These are phyloP conservation scores for Caenorhabditis drosophilae DNA, from an alignment of 2,888 invertebrate species.

Conservation along the genomic window DNA sequence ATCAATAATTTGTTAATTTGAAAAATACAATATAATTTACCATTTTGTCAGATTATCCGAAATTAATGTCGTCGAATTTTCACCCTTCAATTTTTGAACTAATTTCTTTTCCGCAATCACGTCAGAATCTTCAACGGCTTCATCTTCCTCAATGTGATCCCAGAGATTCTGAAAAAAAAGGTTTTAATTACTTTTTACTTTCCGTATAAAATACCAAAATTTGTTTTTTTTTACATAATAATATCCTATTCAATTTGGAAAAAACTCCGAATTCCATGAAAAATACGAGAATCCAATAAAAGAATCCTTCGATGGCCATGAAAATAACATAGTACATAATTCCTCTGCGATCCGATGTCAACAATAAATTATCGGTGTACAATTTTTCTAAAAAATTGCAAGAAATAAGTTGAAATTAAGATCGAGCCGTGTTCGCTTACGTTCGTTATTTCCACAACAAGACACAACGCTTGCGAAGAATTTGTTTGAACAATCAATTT, in stretches of 20 bases:
- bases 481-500: slow-evolving; percentile 43
- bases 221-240: slow-evolving; percentile 16
- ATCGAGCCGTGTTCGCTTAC: neutral
- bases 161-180: slow-evolving; percentile 8
- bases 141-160: slow-evolving; percentile 18
- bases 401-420: neutral
- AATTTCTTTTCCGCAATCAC: slow-evolving; percentile 54
- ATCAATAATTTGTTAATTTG: no score
- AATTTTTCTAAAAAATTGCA: slow-evolving; percentile 14
- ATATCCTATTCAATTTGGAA: slow-evolving; percentile 1
- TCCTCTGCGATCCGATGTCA: slow-evolving; percentile 39
- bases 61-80: slow-evolving; percentile 34
- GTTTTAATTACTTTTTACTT: neutral
- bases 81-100: slow-evolving; percentile 21
- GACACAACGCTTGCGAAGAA: slow-evolving; percentile 25
- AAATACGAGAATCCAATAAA: slow-evolving; percentile 47
- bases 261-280: slow-evolving; percentile 28
- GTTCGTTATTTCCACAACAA: slow-evolving; percentile 44
- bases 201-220: neutral
- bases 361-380: slow-evolving; percentile 45
- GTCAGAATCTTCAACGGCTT: slow-evolving; percentile 54
- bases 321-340: slow-evolving; percentile 50
- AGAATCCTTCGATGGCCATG: slow-evolving; percentile 44
- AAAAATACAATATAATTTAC: no score
- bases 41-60: slow-evolving; percentile 51